phyloP scores from a whole-genome alignment of 2,797 vertebrate species.

The Morelia viridis region DNA sequence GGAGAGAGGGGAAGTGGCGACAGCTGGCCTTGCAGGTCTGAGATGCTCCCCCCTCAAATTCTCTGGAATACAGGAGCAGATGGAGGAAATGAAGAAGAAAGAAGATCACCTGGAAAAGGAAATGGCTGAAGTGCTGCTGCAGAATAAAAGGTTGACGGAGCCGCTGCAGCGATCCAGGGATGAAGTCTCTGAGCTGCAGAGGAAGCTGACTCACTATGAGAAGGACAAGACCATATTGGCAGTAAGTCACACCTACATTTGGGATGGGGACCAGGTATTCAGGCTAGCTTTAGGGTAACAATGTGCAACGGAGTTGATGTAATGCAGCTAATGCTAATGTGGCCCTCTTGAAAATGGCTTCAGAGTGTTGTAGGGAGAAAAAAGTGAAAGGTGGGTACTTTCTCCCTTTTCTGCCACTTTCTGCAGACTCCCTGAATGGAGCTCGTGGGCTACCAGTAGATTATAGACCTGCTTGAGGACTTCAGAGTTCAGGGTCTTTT shows the following conservation, averaged over 20 bases:
- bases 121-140: slow-evolving; percentile 64
- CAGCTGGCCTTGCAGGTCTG: neutral
- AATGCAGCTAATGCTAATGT: neutral
- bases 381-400: neutral
- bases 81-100: slow-evolving; percentile 75
- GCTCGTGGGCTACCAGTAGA: neutral
- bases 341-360: neutral
- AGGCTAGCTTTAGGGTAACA: neutral
- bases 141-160: slow-evolving; percentile 77
- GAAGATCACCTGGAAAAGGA: slow-evolving; percentile 75
- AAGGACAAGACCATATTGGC: slow-evolving; percentile 74
- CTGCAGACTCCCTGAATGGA: neutral
- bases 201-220: slow-evolving; percentile 72
- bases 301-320: neutral
- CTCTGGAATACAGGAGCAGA: slow-evolving; percentile 74
- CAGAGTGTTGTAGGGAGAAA: neutral
- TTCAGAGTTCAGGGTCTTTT: neutral
- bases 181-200: slow-evolving; percentile 73
- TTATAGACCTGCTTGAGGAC: neutral
- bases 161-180: slow-evolving; percentile 73
- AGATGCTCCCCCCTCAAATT: neutral
- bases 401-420: neutral
- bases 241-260: slow-evolving; percentile 45
- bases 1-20: neutral
- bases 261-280: neutral